Conservation (phyloP, 2,797 vertebrate genomes). For the Psittacula echo region DNA sequence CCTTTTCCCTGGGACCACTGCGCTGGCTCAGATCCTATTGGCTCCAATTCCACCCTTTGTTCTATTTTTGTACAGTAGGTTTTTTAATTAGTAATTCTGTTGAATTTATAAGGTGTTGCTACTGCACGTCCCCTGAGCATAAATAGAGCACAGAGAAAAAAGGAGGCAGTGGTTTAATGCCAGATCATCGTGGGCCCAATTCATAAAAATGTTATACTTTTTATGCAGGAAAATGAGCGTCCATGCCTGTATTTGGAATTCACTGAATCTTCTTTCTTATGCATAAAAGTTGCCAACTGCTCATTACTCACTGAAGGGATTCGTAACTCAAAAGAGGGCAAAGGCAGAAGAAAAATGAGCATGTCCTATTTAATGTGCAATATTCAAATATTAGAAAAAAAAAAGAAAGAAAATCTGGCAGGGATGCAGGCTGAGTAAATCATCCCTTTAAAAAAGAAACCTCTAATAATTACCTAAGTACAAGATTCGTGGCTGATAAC, state of each 20-base stretch:
- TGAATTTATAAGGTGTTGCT: conserved; percentile 58
- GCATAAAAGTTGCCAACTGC: conserved; percentile 63
- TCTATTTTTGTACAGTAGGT: conserved; percentile 56
- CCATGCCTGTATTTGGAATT: conserved; percentile 51
- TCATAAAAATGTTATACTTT: conserved; percentile 61
- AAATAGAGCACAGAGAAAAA: conserved; percentile 59
- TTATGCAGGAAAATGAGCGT: conserved; percentile 36
- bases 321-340: conserved; percentile 65
- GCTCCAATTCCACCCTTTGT: conserved; percentile 61
- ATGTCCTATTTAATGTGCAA: conserved; percentile 60
- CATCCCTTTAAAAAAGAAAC: conserved; percentile 47
- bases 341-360: conserved; percentile 62
- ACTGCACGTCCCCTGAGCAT: conserved; percentile 25
- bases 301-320: conserved; percentile 64
- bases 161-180: conserved; percentile 53
- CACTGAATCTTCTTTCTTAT: conserved; percentile 62
- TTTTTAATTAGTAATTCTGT: conserved; percentile 68
- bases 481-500: conserved; percentile 64
- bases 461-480: conserved; percentile 59
- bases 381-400: conserved; percentile 59
- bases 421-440: conserved; percentile 38
- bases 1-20: conserved; percentile 41
- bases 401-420: conserved; percentile 43
- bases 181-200: conserved; percentile 32
- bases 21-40: conserved; percentile 56